Evolutionary conservation across 2,113 vertebrate species (phyloP), one percentile per base, ranked within the genome.

Genomic region (Corythornis cristatus): DNA sequence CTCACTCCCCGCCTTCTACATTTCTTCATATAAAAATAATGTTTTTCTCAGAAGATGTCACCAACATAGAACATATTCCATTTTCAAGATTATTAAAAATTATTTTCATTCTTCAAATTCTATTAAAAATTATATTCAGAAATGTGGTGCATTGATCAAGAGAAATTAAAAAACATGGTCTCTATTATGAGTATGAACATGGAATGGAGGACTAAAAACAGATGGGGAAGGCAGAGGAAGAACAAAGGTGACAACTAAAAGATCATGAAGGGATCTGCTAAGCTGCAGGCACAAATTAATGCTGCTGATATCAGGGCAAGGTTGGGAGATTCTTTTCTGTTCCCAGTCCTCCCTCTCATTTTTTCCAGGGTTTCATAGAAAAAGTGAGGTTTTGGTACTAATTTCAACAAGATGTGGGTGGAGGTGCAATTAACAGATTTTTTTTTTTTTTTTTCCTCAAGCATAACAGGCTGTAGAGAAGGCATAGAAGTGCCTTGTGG

Each of bases 371-470:
- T 82, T 95, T 92, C 33, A 18, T 19, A 91, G 67, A 60, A 85
- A 72, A 90, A 67, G 40, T 2, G 26, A 88, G 78, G 40, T 60
- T 88, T 94, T 87, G 80, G 56, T 67, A 67, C 37, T 77, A 28
- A 94, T 91, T 92, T 93, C 86, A 89, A 64, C 80, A 87, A 89
- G 75, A 80, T 86, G 87, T 91, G 46, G 83, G 94, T 83, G 89
- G 87, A 96, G 84, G 93, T 96, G 94, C 0, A 4, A 96, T 54
- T 67, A 96, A 89, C 89, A 96, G 91, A 70, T 85, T 93, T 94
- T 74, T 90, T 61, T 12, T 42, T 33, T 61, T 48, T 48, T 50
- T 48, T 48, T 22, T 6, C 21, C 54, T 43, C 10, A 17, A 74
- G 71, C 18, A n/a, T 83, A 80, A 67, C 82, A 91, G 75, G 51